Evolutionary conservation across 2,888 invertebrate species (phyloP), one percentile per base, ranked within the genome.

Genomic region (Lasioglossum calceatum): DNA sequence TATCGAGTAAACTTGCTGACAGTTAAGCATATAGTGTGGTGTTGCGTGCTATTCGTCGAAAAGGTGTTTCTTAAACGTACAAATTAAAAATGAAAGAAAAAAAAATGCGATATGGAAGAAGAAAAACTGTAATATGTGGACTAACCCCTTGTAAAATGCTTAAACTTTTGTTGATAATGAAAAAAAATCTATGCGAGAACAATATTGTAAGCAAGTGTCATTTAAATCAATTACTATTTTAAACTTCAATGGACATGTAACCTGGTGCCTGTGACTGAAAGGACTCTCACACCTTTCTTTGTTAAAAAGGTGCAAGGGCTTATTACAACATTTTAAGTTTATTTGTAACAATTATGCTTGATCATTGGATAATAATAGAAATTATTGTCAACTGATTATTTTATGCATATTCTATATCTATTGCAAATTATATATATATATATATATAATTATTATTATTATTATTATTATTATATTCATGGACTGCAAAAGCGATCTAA

Each of bases 121-220:
- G 81, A 89, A 86, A 91, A 92, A 93, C 91, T 89, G 90, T 92
- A 92, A 92, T 88, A 93, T 93, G 93, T 94, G 94, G 93, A 94
- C 93, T 92, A 93, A 94, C 91, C 91, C 70, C 92, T 93, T 93
- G 92, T 93, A 93, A 94, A 94, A 94, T 92, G 94, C 94, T 94
- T 94, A 89, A 92, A 95, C 93, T 94, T 95, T 95, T 93, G 94
- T 95, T 95, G 92, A 94, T 91, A 93, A 93, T 94, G 92, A 92
- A 92, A 93, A 90, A 93, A 94, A 94, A 94, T 95, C 93, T 94
- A 94, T 94, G 92, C 93, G 92, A 93, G 92, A 93, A 92, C 93
- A 92, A 92, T 93, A 92, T 92, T 92, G 85, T 92, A 92, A 92
- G 92, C 93, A 92, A 93, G 93, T 94, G 94, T 94, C 92, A 93